A percentile compares a stretch with the other conserved stretches of the same genome.
phyloP scores from a whole-genome alignment of 2,888 invertebrate species.

The Papilio elwesi region DNA sequence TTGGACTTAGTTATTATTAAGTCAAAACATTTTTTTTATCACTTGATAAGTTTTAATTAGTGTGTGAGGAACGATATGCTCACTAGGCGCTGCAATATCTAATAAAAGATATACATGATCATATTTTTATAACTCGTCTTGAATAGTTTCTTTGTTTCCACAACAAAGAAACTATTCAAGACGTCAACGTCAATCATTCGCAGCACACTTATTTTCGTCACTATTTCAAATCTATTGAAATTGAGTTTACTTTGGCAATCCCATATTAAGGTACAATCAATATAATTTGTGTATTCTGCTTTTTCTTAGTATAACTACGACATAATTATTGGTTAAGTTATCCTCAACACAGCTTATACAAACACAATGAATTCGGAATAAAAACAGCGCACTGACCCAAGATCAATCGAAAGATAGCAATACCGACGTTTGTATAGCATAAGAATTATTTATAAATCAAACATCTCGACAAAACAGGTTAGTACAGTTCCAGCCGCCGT shows the following conservation, averaged over 20 bases:
- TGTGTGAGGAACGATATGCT: too few species aligned
- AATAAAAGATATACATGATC: too few species aligned
- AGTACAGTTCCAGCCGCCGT: slow-evolving; percentile 32
- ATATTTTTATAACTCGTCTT: too few species aligned
- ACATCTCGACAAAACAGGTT: slow-evolving; percentile 36
- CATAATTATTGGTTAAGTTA: not conserved
- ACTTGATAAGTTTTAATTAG: too few species aligned
- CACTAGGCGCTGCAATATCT: too few species aligned
- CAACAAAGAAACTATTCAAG: too few species aligned
- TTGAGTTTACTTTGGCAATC: not conserved
- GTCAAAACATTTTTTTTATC: too few species aligned
- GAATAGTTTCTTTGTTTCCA: too few species aligned
- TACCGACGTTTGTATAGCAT: not conserved
- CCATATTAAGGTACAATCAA: not conserved
- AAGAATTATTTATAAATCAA: slow-evolving; percentile 37
- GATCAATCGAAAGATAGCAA: not conserved
- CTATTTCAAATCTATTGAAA: not conserved
- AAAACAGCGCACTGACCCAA: not conserved
- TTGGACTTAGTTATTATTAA: too few species aligned
- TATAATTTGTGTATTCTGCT: not conserved
- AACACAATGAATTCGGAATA: not conserved
- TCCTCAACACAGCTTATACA: not conserved
- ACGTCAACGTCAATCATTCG: too few species aligned
- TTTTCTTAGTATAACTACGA: not conserved
- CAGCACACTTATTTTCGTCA: too few species aligned